A percentile compares a stretch with the other conserved stretches of the same genome.
Evolutionary conservation across 2,888 invertebrate species (phyloP).

Genomic region (Aphidius colemani): DNA sequence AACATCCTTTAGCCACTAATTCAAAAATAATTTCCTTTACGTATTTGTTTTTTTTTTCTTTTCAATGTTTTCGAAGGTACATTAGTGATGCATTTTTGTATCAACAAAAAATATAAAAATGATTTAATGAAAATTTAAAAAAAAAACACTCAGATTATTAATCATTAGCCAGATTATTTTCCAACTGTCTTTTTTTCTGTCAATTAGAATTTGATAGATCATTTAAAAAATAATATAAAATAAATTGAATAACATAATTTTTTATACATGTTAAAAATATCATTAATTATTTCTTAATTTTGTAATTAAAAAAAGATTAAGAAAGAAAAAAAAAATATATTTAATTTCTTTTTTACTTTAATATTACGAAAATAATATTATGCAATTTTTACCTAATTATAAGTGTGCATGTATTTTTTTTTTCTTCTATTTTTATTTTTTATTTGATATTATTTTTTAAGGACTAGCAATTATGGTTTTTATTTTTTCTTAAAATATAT

Average conservation of each 20-base stretch:
- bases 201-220: too few relatives aligned
- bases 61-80: constrained; percentile 34
- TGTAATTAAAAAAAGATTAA: neutral
- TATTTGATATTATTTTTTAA: constrained; percentile 39
- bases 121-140: constrained; percentile 6
- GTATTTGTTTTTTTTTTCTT: constrained; percentile 12
- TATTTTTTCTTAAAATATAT: constrained; percentile 42
- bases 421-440: constrained; percentile 24
- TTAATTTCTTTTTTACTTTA: constrained; percentile 3
- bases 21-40: constrained; percentile 34
- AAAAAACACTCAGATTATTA: too few relatives aligned
- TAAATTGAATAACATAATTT: too few relatives aligned
- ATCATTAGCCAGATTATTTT: too few relatives aligned
- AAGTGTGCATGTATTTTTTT: constrained; percentile 7
- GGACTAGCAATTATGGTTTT: constrained; percentile 52
- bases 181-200: too few relatives aligned
- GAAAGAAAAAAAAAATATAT: constrained; percentile 10
- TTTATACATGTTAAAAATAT: neutral
- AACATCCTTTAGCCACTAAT: constrained; percentile 48
- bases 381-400: constrained; percentile 2
- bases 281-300: constrained; percentile 17
- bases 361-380: constrained; percentile 31
- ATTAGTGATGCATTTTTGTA: constrained; percentile 36
- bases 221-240: too few relatives aligned
- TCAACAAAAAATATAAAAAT: constrained; percentile 5